Conservation (phyloP, 2,888 invertebrate species). For the Pycnomerus fuliginosus region DNA sequence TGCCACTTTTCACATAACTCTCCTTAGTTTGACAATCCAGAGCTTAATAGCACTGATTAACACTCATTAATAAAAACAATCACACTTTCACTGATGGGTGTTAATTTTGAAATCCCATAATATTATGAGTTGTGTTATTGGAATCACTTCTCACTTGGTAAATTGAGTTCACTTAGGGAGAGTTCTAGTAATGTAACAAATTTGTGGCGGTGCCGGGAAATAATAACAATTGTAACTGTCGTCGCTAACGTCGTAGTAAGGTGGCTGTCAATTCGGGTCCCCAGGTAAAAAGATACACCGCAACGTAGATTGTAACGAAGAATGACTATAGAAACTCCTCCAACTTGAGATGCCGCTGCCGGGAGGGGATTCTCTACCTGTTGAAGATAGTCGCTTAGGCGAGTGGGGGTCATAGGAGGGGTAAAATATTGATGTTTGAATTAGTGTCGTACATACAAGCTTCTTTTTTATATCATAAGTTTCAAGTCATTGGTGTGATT, state of each 20-base stretch:
- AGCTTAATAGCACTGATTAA: conserved; percentile 33
- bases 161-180: conserved; percentile 32
- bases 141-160: conserved; percentile 38
- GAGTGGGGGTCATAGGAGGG: conserved; percentile 42
- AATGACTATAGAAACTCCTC: conserved; percentile 50
- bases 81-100: conserved; percentile 48
- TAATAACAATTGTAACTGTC: no score
- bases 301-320: conserved; percentile 42
- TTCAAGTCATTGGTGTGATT: conserved; percentile 48
- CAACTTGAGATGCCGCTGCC: conserved; percentile 42
- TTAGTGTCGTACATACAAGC: conserved; percentile 48
- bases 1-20: conserved; percentile 14
- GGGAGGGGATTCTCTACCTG: conserved; percentile 48
- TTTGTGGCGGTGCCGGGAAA: no score
- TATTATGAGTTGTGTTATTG: conserved; percentile 36
- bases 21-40: conserved; percentile 23
- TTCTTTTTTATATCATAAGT: conserved; percentile 46
- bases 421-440: conserved; percentile 52
- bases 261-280: conserved; percentile 6
- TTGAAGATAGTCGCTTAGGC: conserved; percentile 39
- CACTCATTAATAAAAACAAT: conserved; percentile 37
- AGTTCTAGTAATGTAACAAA: conserved; percentile 27
- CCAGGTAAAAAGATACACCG: conserved; percentile 24
- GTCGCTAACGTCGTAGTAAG: conserved; percentile 19
- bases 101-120: conserved; percentile 45